A percentile compares a stretch with the other conserved stretches of the same genome.
Evolutionary conservation across 2,888 invertebrate species (phyloP).

Genomic region (Coremacera marginata): DNA sequence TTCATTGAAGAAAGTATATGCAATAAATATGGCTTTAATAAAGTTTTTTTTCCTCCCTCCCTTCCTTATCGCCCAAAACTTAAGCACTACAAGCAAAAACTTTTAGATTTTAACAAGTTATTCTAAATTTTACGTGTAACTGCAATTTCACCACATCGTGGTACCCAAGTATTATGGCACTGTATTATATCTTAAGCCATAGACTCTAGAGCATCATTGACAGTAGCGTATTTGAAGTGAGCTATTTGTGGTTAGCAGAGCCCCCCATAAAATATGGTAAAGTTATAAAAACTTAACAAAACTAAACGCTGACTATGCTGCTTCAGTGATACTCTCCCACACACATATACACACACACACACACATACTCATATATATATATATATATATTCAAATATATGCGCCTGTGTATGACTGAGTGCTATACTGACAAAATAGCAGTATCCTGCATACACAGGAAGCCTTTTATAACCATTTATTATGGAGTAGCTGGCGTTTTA

Average conservation of each 20-base stretch:
- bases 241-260: background rate
- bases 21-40: too few species aligned
- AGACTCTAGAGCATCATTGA: too few species aligned
- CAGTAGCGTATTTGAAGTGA: too few species aligned
- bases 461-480: background rate
- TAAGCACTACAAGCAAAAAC: too few species aligned
- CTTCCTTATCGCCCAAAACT: too few species aligned
- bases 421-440: slow-evolving; percentile 2
- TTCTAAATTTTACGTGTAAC: too few species aligned
- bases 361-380: background rate
- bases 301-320: background rate
- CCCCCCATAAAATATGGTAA: background rate
- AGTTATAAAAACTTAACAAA: background rate
- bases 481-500: background rate
- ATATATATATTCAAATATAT: background rate
- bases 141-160: too few species aligned
- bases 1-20: too few species aligned
- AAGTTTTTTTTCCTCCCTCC: too few species aligned
- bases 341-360: background rate
- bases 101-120: too few species aligned
- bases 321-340: background rate
- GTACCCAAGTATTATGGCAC: too few species aligned
- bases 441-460: background rate
- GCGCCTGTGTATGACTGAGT: background rate
- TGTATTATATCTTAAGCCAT: too few species aligned